phyloP scores from a whole-genome alignment of 2,888 invertebrate species.

The Ferdinandea cuprea region DNA sequence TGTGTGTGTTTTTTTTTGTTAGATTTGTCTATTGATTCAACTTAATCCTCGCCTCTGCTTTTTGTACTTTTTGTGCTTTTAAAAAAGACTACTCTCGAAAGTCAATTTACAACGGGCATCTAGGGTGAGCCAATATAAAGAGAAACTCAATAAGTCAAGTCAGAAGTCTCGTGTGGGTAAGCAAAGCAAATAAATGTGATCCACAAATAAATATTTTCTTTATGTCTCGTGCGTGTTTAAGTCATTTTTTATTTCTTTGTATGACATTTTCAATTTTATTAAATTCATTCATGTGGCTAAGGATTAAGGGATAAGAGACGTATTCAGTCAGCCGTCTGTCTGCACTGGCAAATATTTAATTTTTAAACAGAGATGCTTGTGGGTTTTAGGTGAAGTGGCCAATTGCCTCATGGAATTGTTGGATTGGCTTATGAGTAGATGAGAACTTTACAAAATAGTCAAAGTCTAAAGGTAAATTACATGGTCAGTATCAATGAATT shows the following conservation, averaged over 20 bases:
- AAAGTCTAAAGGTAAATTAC: too few relatives aligned
- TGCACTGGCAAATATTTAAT: too few relatives aligned
- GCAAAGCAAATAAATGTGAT: background rate
- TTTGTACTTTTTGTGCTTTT: too few relatives aligned
- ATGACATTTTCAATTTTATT: background rate
- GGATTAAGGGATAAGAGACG: too few relatives aligned
- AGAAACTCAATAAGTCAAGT: slow-evolving; percentile 34
- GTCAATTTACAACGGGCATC: slow-evolving; percentile 6
- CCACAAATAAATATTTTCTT: slow-evolving; percentile 27
- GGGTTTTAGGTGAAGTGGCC: too few relatives aligned
- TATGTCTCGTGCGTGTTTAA: background rate
- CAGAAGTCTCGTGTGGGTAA: slow-evolving; percentile 33
- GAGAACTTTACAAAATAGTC: too few relatives aligned
- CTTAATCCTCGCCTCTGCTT: slow-evolving; percentile 3
- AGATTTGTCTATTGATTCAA: background rate
- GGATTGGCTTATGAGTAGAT: background rate
- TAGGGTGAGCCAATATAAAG: background rate
- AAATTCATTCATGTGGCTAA: background rate
- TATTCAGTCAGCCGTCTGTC: too few relatives aligned
- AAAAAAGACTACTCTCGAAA: background rate
- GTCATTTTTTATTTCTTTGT: background rate
- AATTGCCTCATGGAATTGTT: too few relatives aligned
- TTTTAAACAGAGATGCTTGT: too few relatives aligned
- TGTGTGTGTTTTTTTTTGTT: too few relatives aligned
- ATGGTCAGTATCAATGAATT: too few relatives aligned